phyloP scores from a whole-genome alignment of 2,797 vertebrate species.

The Pempheris klunzingeri region DNA sequence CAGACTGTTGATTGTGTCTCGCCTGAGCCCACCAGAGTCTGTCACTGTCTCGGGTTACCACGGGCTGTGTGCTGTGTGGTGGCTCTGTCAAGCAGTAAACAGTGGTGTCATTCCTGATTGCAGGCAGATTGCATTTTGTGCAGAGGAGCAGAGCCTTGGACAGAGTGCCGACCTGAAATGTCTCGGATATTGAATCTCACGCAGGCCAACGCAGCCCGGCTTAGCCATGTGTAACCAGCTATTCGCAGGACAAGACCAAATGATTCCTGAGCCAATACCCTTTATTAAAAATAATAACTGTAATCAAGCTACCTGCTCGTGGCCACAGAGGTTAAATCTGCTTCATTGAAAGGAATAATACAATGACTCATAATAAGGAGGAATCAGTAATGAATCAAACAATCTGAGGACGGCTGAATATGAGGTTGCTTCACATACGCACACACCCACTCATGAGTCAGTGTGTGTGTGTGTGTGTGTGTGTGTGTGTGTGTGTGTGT shows the following conservation, averaged over 20 bases:
- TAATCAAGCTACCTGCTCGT: conserved; percentile 79
- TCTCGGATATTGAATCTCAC: conserved; percentile 73
- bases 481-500: neutral
- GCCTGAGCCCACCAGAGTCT: conserved; percentile 63
- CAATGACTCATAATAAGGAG: conserved; percentile 66
- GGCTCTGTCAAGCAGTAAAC: conserved; percentile 73
- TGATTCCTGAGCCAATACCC: conserved; percentile 74
- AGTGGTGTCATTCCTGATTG: conserved; percentile 78
- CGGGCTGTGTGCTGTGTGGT: conserved; percentile 44
- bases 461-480: neutral
- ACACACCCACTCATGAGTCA: conserved; percentile 11
- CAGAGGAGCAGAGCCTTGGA: conserved; percentile 55
- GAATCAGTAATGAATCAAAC: conserved; percentile 68
- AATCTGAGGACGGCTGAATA: conserved; percentile 45
- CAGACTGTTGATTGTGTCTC: conserved; percentile 77
- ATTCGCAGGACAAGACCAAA: conserved; percentile 72
- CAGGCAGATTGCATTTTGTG: conserved; percentile 78
- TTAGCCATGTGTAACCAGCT: conserved; percentile 60
- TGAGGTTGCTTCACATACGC: conserved; percentile 20
- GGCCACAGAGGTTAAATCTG: conserved; percentile 72
- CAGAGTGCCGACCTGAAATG: conserved; percentile 57
- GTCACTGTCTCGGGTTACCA: conserved; percentile 69
- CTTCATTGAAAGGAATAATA: conserved; percentile 73
- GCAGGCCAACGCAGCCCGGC: conserved; percentile 38
- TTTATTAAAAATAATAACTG: conserved; percentile 84